Evolutionary conservation across 1,140 invertebrate genomes (phyloP).

Genomic region (Drosophila leontia): DNA sequence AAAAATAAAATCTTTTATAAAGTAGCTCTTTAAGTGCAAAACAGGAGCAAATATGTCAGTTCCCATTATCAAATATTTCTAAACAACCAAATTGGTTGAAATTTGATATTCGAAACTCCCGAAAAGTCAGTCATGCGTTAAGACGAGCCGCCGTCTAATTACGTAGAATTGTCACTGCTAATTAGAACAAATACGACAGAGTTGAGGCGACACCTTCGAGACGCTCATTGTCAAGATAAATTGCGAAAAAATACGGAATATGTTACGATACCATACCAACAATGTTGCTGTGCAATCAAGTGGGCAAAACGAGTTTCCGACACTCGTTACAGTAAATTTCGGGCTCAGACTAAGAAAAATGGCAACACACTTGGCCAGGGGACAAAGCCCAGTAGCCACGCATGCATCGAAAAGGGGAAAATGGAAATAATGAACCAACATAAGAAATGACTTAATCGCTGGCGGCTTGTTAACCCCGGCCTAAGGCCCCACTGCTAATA

Average conservation of each 20-base stretch:
- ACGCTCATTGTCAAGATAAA: slow-evolving; percentile 74
- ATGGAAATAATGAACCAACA: slow-evolving; percentile 72
- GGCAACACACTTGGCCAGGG: slow-evolving; percentile 34
- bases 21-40: slow-evolving; percentile 9
- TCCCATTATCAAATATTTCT: slow-evolving; percentile 51
- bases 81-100: slow-evolving; percentile 59
- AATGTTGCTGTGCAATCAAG: slow-evolving; percentile 58
- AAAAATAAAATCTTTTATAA: too few relatives aligned
- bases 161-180: slow-evolving; percentile 80
- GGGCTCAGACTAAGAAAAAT: slow-evolving; percentile 70
- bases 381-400: slow-evolving; percentile 47
- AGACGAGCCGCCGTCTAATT: slow-evolving; percentile 70
- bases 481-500: slow-evolving; percentile 21
- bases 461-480: slow-evolving; percentile 77
- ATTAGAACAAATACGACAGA: slow-evolving; percentile 76
- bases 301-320: slow-evolving; percentile 54
- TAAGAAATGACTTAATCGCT: slow-evolving; percentile 83
- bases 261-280: slow-evolving; percentile 42
- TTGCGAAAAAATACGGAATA: slow-evolving; percentile 41
- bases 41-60: slow-evolving; percentile 68
- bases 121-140: slow-evolving; percentile 61
- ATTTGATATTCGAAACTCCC: slow-evolving; percentile 52
- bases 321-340: slow-evolving; percentile 63
- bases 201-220: slow-evolving; percentile 32
- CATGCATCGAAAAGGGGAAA: slow-evolving; percentile 27